phyloP scores from a whole-genome alignment of 1,140 invertebrate genomes.

The Zaprionus africanus region DNA sequence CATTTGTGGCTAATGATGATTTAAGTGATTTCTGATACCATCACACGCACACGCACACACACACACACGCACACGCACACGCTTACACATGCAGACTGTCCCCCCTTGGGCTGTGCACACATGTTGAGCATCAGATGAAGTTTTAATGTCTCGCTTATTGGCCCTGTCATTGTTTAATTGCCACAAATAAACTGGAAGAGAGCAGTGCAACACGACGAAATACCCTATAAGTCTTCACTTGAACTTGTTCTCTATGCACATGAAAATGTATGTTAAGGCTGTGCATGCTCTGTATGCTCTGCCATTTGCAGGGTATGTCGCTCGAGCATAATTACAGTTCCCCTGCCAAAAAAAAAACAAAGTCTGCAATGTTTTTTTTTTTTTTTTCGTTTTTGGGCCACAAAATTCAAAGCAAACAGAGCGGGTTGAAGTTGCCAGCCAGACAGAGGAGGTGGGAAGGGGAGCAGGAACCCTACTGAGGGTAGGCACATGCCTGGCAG shows the following conservation, averaged over 20 bases:
- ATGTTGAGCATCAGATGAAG: slow-evolving; percentile 23
- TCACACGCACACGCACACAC: not conserved
- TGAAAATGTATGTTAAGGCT: not conserved
- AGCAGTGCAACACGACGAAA: not conserved
- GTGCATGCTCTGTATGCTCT: not conserved
- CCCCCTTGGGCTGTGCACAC: not conserved
- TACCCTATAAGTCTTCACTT: not conserved
- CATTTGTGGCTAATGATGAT: slow-evolving; percentile 50
- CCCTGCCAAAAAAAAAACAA: not conserved
- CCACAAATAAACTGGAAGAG: not conserved
- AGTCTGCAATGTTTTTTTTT: not conserved
- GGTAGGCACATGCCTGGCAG: not conserved
- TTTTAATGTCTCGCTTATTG: slow-evolving; percentile 33
- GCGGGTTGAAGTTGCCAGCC: not conserved
- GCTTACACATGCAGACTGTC: not conserved
- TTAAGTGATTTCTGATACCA: slow-evolving; percentile 59
- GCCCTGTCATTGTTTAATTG: slow-evolving; percentile 30
- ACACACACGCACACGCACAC: not conserved
- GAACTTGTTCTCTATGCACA: not conserved
- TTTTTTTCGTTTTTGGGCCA: not conserved
- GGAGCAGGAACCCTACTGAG: not conserved
- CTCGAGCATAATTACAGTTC: not conserved
- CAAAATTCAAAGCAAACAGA: slow-evolving; percentile 1
- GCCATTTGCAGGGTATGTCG: not conserved
- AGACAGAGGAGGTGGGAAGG: too few species aligned